These are phyloP conservation scores for Guaruba guarouba DNA, from an alignment of 2,113 vertebrate species.

Conservation along the genomic window DNA sequence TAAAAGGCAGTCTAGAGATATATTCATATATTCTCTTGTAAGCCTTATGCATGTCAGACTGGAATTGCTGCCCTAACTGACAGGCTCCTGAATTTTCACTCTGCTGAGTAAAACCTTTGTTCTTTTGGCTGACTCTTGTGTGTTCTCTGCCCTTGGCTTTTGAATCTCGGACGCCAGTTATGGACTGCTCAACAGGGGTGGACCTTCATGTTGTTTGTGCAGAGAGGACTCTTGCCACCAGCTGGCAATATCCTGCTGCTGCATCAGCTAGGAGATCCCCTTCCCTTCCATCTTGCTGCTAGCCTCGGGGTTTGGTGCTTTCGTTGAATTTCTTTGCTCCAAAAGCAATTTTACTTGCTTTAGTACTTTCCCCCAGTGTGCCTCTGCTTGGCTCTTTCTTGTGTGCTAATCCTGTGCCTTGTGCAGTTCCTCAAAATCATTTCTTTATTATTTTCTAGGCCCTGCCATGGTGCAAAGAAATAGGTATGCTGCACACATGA, in stretches of 20 bases:
- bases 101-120: background rate
- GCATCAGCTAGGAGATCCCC: background rate
- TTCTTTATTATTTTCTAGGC: background rate
- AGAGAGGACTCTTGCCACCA: background rate
- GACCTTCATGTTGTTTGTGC: background rate
- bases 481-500: background rate
- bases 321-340: background rate
- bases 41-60: background rate
- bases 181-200: background rate
- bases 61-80: background rate
- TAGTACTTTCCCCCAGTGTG: background rate
- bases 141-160: background rate
- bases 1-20: background rate
- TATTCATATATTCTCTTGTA: background rate
- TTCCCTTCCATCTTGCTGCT: background rate
- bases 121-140: background rate
- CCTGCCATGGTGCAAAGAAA: background rate
- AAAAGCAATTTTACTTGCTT: background rate
- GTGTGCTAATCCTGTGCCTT: background rate
- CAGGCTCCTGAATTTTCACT: background rate
- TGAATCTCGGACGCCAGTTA: background rate
- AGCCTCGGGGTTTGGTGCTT: accelerated
- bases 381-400: background rate
- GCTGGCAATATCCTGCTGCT: background rate
- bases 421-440: background rate